Evolutionary conservation across 2,888 invertebrate species (phyloP), one percentile per base, ranked within the genome.

Genomic region (Tenthredo scrophulariae): DNA sequence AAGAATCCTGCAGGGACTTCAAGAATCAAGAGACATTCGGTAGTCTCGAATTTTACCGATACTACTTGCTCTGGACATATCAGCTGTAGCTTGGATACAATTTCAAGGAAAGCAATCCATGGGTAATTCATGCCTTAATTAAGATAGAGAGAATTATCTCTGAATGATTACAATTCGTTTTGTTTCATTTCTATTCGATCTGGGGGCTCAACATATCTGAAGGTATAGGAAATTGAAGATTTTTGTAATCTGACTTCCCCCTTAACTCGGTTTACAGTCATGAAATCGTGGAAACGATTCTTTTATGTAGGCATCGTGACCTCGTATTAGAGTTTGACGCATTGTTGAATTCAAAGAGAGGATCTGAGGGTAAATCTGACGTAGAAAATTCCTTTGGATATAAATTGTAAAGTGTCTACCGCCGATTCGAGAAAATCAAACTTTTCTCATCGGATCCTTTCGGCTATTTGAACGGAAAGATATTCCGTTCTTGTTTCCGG

Each of bases 321-420:
- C 18, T 33, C 70, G 70, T 37, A 74, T 74, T 75, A 46, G 9
- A 46, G 37, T 46, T 26, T 40, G 75, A 26, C 29, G 9, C 37
- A 37, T 70, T 75, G 75, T 75, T 46, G 26, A 75, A 75, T 75
- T 40, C 46, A 46, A 75, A 75, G 22, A 75, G 15, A 70, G n/a
- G 40, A 67, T 13, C 18, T 67, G 5, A n/a, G 46, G 40, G 22
- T 46, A 26, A 75, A 37, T 46, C 22, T 75, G 46, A 46, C 75
- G 75, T 75, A 5, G 10, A 75, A 75, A 46, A 75, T 75, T 46
- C 40, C n/a, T 5, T 22, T 46, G 13, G 46, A 46, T 46, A 46
- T 26, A 40, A 10, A 10, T n/a, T 40, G 22, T 72, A 43, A 40
- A 33, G 10, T 33, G 10, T 72, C 54, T 54, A 9, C 43, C 46